Conservation (phyloP, 2,888 invertebrate species). For the Eulithis prunata region DNA sequence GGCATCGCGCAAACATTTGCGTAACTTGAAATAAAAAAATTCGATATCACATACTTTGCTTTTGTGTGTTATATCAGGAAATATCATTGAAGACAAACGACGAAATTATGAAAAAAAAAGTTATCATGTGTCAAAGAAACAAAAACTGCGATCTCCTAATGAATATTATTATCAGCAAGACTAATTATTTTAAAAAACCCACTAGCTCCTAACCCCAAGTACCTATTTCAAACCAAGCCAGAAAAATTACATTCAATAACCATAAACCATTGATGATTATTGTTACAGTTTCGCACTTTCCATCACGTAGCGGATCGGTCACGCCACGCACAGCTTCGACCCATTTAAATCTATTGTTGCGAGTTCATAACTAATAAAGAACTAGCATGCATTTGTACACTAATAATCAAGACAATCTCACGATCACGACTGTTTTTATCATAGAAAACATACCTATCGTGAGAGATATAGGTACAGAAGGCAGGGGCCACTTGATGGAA, state of each 20-base stretch:
- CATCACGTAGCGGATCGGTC: constrained; percentile 51
- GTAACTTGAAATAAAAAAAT: constrained; percentile 32
- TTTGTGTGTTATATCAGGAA: constrained; percentile 6
- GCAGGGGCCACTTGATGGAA: too few species aligned
- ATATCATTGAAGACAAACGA: not conserved
- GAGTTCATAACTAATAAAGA: constrained; percentile 18
- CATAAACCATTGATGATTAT: constrained; percentile 37
- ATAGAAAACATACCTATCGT: not conserved
- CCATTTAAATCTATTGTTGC: constrained; percentile 50
- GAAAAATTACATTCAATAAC: too few species aligned
- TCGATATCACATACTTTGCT: constrained; percentile 21
- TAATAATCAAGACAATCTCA: constrained; percentile 1
- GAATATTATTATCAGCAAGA: too few species aligned
- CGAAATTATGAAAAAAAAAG: not conserved
- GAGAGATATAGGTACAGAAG: too few species aligned
- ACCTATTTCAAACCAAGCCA: too few species aligned
- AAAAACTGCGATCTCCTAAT: not conserved
- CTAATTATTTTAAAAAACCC: too few species aligned
- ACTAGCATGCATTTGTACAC: constrained; percentile 1
- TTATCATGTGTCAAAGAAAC: not conserved
- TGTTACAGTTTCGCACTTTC: constrained; percentile 52
- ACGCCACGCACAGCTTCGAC: constrained; percentile 49
- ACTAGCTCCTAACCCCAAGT: too few species aligned
- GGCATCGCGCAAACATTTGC: constrained; percentile 36
- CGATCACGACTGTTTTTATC: not conserved